These are phyloP conservation scores for Polydrusus pterygomalis DNA, from an alignment of 2,888 invertebrate genomes.

Conservation along the genomic window DNA sequence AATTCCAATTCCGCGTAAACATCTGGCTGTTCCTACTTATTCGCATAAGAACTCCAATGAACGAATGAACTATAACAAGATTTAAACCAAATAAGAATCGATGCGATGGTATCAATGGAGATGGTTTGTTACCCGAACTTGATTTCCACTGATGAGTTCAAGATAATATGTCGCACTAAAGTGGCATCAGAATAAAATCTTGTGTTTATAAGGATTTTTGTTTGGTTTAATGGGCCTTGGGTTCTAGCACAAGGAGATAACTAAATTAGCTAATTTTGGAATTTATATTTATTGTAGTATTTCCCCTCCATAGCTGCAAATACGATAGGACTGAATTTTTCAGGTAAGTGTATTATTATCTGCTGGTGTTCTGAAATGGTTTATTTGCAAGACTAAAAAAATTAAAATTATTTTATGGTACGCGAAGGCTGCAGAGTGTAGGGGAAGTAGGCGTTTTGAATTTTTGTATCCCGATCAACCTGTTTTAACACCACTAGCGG, in stretches of 20 bases:
- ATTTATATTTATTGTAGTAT: too few species aligned
- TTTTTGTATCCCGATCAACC: too few species aligned
- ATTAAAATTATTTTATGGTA: too few species aligned
- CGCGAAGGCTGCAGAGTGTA: too few species aligned
- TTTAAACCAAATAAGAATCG: conserved; percentile 25
- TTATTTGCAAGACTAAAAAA: too few species aligned
- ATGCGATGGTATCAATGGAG: conserved; percentile 37
- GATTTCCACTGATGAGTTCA: conserved; percentile 45
- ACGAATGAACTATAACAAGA: not conserved
- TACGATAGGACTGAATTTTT: too few species aligned
- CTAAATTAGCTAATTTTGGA: not conserved
- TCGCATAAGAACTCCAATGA: conserved; percentile 10
- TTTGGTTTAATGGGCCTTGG: conserved; percentile 3
- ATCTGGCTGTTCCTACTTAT: not conserved
- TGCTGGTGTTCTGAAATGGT: too few species aligned
- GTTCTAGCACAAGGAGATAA: not conserved
- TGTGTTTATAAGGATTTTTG: conserved; percentile 40
- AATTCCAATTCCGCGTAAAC: too few species aligned
- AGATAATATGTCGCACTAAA: conserved; percentile 44
- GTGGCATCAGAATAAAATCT: conserved; percentile 45
- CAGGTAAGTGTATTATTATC: too few species aligned
- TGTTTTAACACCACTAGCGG: too few species aligned
- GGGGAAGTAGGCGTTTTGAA: too few species aligned
- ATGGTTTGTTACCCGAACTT: conserved; percentile 31
- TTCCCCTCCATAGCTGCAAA: too few species aligned